Conservation (phyloP, 2,797 vertebrate species). For the Scolopax rusticola region DNA sequence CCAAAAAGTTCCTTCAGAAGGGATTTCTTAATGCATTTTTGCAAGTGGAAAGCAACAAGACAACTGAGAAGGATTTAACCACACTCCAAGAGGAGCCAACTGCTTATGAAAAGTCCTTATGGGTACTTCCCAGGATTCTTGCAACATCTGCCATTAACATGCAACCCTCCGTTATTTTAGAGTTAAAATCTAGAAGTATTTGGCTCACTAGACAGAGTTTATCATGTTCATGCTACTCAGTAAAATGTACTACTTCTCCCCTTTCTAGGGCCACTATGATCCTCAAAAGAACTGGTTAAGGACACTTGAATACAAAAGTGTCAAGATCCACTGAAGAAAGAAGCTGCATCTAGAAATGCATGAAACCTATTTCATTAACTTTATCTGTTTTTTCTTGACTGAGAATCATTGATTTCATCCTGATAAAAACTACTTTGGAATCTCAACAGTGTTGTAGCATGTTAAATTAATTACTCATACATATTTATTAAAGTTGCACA, state of each 20-base stretch:
- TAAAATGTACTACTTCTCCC: neutral
- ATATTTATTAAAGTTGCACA: neutral
- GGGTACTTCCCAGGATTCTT: neutral
- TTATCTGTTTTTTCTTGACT: neutral
- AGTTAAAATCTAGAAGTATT: neutral
- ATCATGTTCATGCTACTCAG: neutral
- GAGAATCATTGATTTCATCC: neutral
- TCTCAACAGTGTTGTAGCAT: neutral
- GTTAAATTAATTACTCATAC: neutral
- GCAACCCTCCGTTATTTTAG: neutral
- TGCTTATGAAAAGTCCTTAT: neutral
- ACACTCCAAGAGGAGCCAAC: neutral
- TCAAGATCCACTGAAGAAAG: neutral
- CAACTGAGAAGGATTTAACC: neutral
- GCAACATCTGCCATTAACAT: neutral
- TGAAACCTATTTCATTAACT: neutral
- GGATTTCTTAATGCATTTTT: neutral
- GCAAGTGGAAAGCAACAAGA: neutral
- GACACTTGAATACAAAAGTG: neutral
- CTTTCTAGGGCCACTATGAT: neutral
- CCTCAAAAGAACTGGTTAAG: neutral
- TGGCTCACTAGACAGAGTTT: neutral
- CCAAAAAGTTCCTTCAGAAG: neutral
- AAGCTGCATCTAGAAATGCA: neutral
- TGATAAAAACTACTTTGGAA: neutral